Conservation (phyloP, 92 coral and sea anemone genomes). For the Zoanthus sociatus region DNA sequence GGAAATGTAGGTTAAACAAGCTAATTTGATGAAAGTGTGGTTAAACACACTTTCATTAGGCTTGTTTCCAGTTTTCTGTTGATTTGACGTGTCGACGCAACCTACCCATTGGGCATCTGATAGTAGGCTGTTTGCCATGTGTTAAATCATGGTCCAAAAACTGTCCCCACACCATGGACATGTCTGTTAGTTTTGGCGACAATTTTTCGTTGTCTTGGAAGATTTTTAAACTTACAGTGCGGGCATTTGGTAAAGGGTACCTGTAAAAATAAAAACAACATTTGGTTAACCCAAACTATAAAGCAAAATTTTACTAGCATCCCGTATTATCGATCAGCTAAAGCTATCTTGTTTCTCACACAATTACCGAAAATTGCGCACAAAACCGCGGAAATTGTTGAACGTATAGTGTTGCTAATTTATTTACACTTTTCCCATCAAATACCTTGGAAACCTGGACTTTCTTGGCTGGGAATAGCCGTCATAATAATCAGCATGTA, state of each 20-base stretch:
- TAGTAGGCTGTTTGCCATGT: slow-evolving; percentile 40
- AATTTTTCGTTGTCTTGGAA: slow-evolving; percentile 46
- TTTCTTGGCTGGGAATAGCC: slow-evolving; percentile 56
- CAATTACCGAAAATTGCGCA: too few species aligned
- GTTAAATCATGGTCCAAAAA: slow-evolving; percentile 80
- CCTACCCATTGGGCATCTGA: slow-evolving; percentile 31
- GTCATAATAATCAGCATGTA: slow-evolving; percentile 64
- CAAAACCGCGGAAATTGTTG: too few species aligned
- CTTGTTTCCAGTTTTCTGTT: too few species aligned
- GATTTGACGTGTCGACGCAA: too few species aligned
- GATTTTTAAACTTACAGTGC: slow-evolving; percentile 39
- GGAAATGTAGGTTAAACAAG: too few species aligned
- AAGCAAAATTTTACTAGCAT: background rate
- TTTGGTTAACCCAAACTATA: background rate
- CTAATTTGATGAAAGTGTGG: too few species aligned
- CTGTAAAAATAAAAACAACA: background rate
- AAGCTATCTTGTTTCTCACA: too few species aligned
- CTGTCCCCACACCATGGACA: slow-evolving; percentile 82
- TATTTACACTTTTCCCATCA: background rate
- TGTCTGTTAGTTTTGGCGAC: slow-evolving; percentile 48
- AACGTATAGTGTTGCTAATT: background rate
- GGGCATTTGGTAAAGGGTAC: slow-evolving; percentile 54
- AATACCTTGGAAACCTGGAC: slow-evolving; percentile 19
- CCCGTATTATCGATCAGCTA: too few species aligned
- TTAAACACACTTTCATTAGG: too few species aligned